Percentiles rank a stretch among this genome's conserved stretches.
Conservation (phyloP, 2,113 vertebrate genomes). For the Lipotes vexillifer region DNA sequence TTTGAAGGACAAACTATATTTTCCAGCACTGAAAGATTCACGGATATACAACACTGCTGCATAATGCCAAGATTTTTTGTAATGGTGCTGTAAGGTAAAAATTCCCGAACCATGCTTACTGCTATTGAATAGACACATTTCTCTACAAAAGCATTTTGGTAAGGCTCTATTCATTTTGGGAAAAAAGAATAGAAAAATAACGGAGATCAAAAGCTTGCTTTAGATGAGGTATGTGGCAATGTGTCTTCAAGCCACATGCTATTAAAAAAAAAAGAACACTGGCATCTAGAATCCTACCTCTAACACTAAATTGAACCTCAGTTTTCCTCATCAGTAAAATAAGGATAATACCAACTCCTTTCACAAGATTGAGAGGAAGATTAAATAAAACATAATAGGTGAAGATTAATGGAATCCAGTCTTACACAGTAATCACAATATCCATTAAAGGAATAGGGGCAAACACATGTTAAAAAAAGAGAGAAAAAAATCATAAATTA, state of each 20-base stretch:
- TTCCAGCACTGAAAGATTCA: background rate
- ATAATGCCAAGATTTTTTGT: constrained; percentile 22
- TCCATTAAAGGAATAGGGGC: background rate
- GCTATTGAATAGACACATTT: constrained; percentile 1
- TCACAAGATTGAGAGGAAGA: background rate
- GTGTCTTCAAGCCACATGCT: background rate
- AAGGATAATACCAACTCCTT: background rate
- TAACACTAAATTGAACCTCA: background rate
- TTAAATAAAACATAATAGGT: background rate
- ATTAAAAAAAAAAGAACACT: background rate
- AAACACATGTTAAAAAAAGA: background rate
- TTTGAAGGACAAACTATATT: constrained; percentile 24
- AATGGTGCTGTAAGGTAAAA: background rate
- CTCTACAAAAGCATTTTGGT: constrained; percentile 18
- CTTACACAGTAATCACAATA: background rate
- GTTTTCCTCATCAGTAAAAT: background rate
- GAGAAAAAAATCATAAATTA: background rate
- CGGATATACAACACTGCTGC: background rate
- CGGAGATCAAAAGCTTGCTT: background rate
- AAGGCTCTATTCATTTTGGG: constrained; percentile 2
- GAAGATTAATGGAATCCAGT: background rate
- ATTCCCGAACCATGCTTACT: constrained; percentile 1
- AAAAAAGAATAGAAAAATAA: background rate
- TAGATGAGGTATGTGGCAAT: background rate
- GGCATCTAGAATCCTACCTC: background rate